These are phyloP conservation scores for Apantesis nais DNA, from an alignment of 2,888 invertebrate species.

Conservation along the genomic window DNA sequence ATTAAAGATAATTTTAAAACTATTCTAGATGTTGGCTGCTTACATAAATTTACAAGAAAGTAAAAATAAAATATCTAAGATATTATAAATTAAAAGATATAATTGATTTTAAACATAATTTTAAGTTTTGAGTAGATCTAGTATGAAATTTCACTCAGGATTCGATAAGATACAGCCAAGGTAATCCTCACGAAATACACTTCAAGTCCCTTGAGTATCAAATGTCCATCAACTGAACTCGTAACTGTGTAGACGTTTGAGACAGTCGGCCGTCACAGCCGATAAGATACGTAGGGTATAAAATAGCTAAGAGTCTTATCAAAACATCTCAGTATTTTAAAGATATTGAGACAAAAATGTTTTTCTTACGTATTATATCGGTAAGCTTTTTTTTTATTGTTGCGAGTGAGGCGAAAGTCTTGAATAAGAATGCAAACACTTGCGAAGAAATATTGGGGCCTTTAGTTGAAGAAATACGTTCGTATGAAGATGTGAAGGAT, in stretches of 20 bases:
- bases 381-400: conserved; percentile 55
- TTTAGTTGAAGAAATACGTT: conserved; percentile 86
- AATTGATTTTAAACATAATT: not conserved
- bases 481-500: conserved; percentile 80
- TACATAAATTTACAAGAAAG: no score
- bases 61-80: not conserved
- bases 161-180: conserved; percentile 47
- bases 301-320: conserved; percentile 45
- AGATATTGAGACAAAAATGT: conserved; percentile 58
- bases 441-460: conserved; percentile 73
- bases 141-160: conserved; percentile 37
- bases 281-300: conserved; percentile 61
- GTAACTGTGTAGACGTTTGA: conserved; percentile 50
- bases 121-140: conserved; percentile 18
- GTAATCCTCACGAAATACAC: conserved; percentile 38
- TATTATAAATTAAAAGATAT: not conserved
- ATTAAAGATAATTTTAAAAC: no score
- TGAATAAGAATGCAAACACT: conserved; percentile 55
- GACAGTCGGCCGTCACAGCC: conserved; percentile 40
- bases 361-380: conserved; percentile 49
- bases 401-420: conserved; percentile 58
- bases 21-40: no score
- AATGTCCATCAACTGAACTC: conserved; percentile 51
- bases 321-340: conserved; percentile 52
- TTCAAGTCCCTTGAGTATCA: conserved; percentile 40